Evolutionary conservation across 2,113 vertebrate genomes (phyloP).

Genomic region (Hydrochoerus hydrochaeris): DNA sequence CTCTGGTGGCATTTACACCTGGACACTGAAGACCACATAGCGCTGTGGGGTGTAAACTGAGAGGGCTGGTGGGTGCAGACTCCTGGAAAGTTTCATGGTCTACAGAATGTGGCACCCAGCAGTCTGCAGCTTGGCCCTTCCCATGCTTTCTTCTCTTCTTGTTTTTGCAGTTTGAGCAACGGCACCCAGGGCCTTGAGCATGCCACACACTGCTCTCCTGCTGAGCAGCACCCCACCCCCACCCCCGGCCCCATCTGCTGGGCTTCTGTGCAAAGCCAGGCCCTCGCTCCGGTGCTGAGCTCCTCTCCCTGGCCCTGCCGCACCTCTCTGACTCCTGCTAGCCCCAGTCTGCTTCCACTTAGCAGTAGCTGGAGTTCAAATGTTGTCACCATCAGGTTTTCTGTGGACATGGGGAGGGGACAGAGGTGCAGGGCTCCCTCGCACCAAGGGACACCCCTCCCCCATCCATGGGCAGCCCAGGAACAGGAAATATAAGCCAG

Average conservation of each 20-base stretch:
- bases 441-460: too few relatives aligned
- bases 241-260: not conserved
- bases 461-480: fast-evolving
- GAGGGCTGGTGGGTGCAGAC: not conserved
- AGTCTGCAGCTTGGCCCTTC: not conserved
- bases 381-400: not conserved
- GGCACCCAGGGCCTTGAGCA: not conserved
- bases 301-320: not conserved
- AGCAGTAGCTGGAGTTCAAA: not conserved
- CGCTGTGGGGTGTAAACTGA: not conserved
- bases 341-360: not conserved
- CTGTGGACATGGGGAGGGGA: not conserved
- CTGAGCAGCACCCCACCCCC: not conserved
- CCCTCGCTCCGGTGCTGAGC: not conserved
- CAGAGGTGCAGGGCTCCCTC: not conserved
- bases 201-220: not conserved
- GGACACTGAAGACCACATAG: fast-evolving
- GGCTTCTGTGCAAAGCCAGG: not conserved
- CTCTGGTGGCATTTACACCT: fast-evolving
- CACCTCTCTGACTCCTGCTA: not conserved
- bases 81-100: not conserved
- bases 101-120: fast-evolving
- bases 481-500: not conserved
- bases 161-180: too few relatives aligned
- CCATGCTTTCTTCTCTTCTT: fast-evolving